Percentiles rank a stretch among this genome's conserved stretches.
phyloP scores from a whole-genome alignment of 1,140 invertebrate genomes.

The Hyles vespertilio region DNA sequence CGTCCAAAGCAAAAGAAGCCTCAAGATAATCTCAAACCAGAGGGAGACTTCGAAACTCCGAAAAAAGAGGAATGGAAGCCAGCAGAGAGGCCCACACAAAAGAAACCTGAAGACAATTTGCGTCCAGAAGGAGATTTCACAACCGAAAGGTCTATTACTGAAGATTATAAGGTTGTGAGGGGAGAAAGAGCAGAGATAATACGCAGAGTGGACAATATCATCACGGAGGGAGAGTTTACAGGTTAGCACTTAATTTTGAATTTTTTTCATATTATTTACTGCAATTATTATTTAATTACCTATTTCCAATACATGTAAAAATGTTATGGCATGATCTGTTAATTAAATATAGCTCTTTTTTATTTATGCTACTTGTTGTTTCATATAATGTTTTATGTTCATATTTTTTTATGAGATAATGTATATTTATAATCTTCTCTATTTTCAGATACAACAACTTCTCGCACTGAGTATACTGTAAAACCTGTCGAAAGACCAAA shows the following conservation, averaged over 20 bases:
- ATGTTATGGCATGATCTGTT: too few relatives aligned
- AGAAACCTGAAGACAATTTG: slow-evolving; percentile 77
- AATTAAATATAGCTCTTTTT: neutral
- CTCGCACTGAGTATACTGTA: slow-evolving; percentile 80
- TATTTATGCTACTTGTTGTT: neutral
- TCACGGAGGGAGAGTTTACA: slow-evolving; percentile 76
- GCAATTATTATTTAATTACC: too few relatives aligned
- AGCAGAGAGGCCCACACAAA: slow-evolving; percentile 69
- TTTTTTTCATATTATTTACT: too few relatives aligned
- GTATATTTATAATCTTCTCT: neutral
- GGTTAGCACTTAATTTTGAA: slow-evolving; percentile 31
- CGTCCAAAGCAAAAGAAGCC: slow-evolving; percentile 34
- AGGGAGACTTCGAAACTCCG: slow-evolving; percentile 76
- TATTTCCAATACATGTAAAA: too few relatives aligned
- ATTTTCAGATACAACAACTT: slow-evolving; percentile 79
- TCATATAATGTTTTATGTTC: neutral
- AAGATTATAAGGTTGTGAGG: slow-evolving; percentile 77
- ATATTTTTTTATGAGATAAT: too few relatives aligned
- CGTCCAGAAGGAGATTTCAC: slow-evolving; percentile 79
- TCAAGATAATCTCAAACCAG: slow-evolving; percentile 44
- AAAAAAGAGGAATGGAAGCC: slow-evolving; percentile 69
- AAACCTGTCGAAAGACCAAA: slow-evolving; percentile 79
- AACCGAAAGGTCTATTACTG: slow-evolving; percentile 65
- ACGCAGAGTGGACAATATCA: slow-evolving; percentile 79
- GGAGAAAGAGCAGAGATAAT: slow-evolving; percentile 79